These are phyloP conservation scores for Papilio xuthus DNA, from an alignment of 1,140 invertebrate species.

Conservation along the genomic window DNA sequence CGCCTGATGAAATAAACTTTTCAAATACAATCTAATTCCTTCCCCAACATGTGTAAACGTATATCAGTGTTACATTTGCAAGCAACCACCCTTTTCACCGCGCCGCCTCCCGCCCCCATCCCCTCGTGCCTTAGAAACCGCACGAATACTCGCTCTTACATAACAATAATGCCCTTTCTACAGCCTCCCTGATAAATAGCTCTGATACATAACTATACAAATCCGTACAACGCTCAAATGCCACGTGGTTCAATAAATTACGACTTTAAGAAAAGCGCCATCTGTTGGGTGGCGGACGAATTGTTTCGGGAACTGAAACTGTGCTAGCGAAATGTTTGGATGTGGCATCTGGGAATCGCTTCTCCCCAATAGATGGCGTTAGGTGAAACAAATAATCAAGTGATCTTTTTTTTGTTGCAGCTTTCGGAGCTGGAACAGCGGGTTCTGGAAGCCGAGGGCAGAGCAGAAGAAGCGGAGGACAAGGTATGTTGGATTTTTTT, in stretches of 20 bases:
- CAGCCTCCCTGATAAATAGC: conserved; percentile 71
- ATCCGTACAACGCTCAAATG: conserved; percentile 41
- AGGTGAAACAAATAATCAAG: conserved; percentile 5
- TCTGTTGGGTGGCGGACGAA: conserved; percentile 64
- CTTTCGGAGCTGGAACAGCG: conserved; percentile 95
- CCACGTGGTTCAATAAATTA: conserved; percentile 77
- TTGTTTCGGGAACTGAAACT: conserved; percentile 42
- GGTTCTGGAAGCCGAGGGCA: conserved; percentile 93
- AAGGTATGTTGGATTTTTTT: conserved; percentile 84
- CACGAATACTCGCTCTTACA: conserved; percentile 76
- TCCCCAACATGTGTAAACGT: conserved; percentile 56
- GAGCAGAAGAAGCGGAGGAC: conserved; percentile 95
- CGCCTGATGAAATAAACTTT: conserved; percentile 56
- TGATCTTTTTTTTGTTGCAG: conserved; percentile 85
- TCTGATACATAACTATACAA: conserved; percentile 45
- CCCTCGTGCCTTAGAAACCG: conserved; percentile 68
- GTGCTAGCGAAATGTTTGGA: conserved; percentile 43
- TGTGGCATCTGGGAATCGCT: conserved; percentile 48
- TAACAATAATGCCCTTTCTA: conserved; percentile 77
- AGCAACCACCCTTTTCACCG: conserved; percentile 70
- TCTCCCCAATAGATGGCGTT: conserved; percentile 45
- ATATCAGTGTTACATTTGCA: conserved; percentile 68
- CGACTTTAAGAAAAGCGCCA: conserved; percentile 58
- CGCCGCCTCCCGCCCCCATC: conserved; percentile 45
- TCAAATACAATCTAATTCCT: conserved; percentile 67